Evolutionary conservation across 2,113 vertebrate genomes (phyloP).

Genomic region (Pelusios castaneus): DNA sequence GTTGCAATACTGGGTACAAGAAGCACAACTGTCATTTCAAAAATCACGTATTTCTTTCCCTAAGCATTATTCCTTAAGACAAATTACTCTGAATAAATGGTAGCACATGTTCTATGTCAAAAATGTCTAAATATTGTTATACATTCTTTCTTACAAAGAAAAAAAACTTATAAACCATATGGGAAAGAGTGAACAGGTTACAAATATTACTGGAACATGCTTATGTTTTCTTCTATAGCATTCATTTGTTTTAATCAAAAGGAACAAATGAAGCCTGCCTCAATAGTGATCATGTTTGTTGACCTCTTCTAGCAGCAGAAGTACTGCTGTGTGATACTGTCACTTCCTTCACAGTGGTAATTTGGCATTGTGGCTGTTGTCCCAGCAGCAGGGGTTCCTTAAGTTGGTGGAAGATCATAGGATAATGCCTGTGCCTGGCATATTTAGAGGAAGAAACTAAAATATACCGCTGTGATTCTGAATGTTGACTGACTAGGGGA

Average conservation of each 20-base stretch:
- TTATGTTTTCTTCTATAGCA: background rate
- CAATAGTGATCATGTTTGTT: background rate
- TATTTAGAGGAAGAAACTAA: slow-evolving; percentile 34
- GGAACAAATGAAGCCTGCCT: slow-evolving; percentile 41
- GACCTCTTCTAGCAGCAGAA: slow-evolving; percentile 28
- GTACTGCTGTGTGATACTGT: slow-evolving; percentile 14
- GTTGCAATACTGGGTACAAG: background rate
- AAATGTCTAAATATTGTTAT: background rate
- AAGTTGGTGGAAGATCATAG: slow-evolving; percentile 5
- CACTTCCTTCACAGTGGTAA: slow-evolving; percentile 38
- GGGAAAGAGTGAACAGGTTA: background rate
- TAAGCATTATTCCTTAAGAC: background rate
- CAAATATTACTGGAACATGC: background rate
- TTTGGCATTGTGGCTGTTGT: slow-evolving; percentile 1
- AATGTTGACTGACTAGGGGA: background rate
- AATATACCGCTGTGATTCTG: background rate
- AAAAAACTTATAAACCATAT: background rate
- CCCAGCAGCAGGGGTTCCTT: slow-evolving; percentile 27
- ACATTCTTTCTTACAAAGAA: background rate
- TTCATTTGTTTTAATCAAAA: slow-evolving; percentile 48
- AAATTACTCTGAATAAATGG: background rate
- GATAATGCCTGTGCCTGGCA: background rate
- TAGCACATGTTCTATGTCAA: background rate
- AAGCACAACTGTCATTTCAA: background rate
- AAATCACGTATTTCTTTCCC: background rate